phyloP scores from a whole-genome alignment of 2,797 vertebrate species.

The Malurus splendens region DNA sequence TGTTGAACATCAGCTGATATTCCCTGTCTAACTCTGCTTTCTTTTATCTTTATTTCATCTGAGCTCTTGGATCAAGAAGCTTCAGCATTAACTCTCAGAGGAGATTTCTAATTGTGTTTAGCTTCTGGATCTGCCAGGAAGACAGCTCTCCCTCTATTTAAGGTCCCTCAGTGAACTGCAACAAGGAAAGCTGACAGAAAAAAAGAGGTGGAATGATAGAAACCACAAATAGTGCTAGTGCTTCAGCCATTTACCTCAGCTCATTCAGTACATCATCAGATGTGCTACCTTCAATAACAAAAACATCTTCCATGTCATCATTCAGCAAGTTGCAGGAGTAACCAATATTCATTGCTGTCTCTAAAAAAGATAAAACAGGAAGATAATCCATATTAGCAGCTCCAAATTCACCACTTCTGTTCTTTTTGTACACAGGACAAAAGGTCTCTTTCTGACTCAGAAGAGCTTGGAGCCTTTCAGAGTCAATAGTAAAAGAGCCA shows the following conservation, averaged over 20 bases:
- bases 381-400: not conserved
- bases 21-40: not conserved
- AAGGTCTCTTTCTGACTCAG: not conserved
- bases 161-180: not conserved
- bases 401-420: not conserved
- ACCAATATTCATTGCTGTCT: constrained; percentile 91
- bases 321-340: constrained; percentile 91
- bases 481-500: not conserved
- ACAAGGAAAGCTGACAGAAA: not conserved
- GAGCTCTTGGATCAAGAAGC: not conserved
- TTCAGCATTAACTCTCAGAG: not conserved
- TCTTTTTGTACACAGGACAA: not conserved
- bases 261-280: constrained; percentile 75
- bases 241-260: constrained; percentile 75
- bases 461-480: not conserved
- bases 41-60: not conserved
- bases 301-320: constrained; percentile 87
- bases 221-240: not conserved
- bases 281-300: constrained; percentile 77
- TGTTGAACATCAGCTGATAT: not conserved
- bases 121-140: not conserved
- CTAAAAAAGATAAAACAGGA: constrained; percentile 59
- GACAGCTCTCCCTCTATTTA: not conserved
- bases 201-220: not conserved
- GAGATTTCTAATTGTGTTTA: not conserved